Percentiles rank a stretch among this genome's conserved stretches.
phyloP scores from a whole-genome alignment of 2,888 invertebrate genomes.

The Exephanes ischioxanthus region DNA sequence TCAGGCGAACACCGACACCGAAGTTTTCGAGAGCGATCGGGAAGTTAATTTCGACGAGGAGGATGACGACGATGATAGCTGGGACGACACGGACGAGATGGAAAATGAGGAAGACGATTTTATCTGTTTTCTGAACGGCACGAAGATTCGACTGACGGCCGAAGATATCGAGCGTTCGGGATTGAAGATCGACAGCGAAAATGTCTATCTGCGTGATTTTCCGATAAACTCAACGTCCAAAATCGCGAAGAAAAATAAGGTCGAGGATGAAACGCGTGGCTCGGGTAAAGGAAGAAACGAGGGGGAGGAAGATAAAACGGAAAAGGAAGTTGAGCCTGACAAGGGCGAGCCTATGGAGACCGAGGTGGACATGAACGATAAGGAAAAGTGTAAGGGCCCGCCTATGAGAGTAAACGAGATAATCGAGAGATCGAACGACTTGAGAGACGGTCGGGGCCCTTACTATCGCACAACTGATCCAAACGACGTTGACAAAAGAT shows the following conservation, averaged over 20 bases:
- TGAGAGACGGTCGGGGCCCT: slow-evolving; percentile 52
- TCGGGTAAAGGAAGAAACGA: background rate
- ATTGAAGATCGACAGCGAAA: slow-evolving; percentile 11
- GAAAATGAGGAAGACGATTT: slow-evolving; percentile 64
- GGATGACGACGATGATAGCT: slow-evolving; percentile 69
- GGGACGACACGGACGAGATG: slow-evolving; percentile 55
- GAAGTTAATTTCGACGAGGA: slow-evolving; percentile 60
- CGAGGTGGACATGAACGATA: slow-evolving; percentile 18
- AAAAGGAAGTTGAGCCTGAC: background rate
- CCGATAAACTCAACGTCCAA: background rate
- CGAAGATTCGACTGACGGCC: slow-evolving; percentile 60
- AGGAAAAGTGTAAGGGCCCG: background rate
- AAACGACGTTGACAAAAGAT: slow-evolving; percentile 78
- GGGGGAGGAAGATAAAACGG: background rate
- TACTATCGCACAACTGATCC: slow-evolving; percentile 70
- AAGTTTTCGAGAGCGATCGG: slow-evolving; percentile 66
- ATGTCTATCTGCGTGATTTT: background rate
- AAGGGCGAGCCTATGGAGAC: background rate
- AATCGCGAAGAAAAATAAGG: background rate
- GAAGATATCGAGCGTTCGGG: slow-evolving; percentile 62
- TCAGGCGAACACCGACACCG: slow-evolving; percentile 27
- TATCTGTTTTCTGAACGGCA: slow-evolving; percentile 67
- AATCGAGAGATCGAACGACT: slow-evolving; percentile 69
- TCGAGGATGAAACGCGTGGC: background rate
- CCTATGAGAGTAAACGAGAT: slow-evolving; percentile 74